phyloP scores from a whole-genome alignment of 2,888 invertebrate species.

The Calephelis perditalis region DNA sequence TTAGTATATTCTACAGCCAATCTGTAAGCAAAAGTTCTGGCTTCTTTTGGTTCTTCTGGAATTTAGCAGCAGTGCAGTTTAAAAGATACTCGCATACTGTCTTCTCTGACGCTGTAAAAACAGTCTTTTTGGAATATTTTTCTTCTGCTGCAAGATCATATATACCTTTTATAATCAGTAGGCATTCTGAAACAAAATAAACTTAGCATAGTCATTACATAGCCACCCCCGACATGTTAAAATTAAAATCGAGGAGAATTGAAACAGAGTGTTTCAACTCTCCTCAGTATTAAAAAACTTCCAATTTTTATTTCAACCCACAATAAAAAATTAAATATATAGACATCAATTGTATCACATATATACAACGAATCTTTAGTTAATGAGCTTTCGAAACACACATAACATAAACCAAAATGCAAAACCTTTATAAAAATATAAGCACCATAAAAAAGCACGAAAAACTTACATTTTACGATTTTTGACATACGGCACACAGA shows the following conservation, averaged over 20 bases:
- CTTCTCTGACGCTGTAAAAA: conserved; percentile 22
- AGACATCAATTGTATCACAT: no score
- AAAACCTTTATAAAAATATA: no score
- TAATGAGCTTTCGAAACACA: no score
- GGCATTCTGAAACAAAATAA: conserved; percentile 25
- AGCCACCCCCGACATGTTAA: neutral
- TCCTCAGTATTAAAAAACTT: neutral
- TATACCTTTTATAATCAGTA: conserved; percentile 27
- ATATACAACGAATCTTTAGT: no score
- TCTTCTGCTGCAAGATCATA: conserved; percentile 24
- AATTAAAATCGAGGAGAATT: conserved; percentile 20
- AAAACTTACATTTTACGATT: no score
- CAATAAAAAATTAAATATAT: no score
- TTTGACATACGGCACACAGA: no score
- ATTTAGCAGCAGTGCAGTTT: conserved; percentile 20
- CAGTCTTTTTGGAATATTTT: conserved; percentile 25
- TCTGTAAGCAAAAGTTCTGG: no score
- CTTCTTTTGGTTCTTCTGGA: conserved; percentile 21
- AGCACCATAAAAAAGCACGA: no score
- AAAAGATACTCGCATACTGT: conserved; percentile 22
- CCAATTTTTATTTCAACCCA: no score
- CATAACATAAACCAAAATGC: no score
- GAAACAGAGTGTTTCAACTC: conserved; percentile 13
- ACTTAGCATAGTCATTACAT: conserved; percentile 1
- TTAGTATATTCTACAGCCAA: no score